phyloP scores from a whole-genome alignment of 2,888 invertebrate genomes.

The Ethmia dodecea region DNA sequence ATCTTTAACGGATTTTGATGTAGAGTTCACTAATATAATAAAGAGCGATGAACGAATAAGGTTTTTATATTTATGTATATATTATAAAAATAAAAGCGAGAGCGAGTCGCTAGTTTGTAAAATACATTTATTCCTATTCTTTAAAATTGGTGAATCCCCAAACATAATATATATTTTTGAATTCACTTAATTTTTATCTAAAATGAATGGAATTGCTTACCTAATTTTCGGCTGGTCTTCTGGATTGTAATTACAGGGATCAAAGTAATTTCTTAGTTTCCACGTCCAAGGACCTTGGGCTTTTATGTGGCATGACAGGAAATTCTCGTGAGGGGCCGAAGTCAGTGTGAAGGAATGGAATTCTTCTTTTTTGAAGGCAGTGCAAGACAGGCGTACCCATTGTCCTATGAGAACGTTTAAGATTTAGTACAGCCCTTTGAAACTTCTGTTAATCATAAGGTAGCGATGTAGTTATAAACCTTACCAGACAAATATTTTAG shows the following conservation, averaged over 20 bases:
- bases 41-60: no score
- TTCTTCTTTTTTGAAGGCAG: constrained; percentile 91
- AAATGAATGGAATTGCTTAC: constrained; percentile 26
- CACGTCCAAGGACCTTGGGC: constrained; percentile 96
- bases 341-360: constrained; percentile 97
- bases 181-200: neutral
- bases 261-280: constrained; percentile 96
- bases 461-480: no score
- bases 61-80: no score
- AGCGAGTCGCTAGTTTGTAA: no score
- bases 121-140: no score
- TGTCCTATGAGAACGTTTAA: constrained; percentile 79
- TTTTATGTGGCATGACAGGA: constrained; percentile 96
- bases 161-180: no score
- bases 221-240: constrained; percentile 90
- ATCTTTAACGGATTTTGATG: no score
- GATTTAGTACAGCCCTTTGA: no score
- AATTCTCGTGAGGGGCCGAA: constrained; percentile 97
- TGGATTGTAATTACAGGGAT: constrained; percentile 93
- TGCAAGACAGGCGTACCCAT: constrained; percentile 95
- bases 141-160: no score
- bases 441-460: no score
- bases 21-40: no score
- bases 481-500: constrained; percentile 90
- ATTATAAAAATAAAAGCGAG: no score